These are phyloP conservation scores for Ptyas mucosa DNA, from an alignment of 2,113 vertebrate species.

Conservation along the genomic window DNA sequence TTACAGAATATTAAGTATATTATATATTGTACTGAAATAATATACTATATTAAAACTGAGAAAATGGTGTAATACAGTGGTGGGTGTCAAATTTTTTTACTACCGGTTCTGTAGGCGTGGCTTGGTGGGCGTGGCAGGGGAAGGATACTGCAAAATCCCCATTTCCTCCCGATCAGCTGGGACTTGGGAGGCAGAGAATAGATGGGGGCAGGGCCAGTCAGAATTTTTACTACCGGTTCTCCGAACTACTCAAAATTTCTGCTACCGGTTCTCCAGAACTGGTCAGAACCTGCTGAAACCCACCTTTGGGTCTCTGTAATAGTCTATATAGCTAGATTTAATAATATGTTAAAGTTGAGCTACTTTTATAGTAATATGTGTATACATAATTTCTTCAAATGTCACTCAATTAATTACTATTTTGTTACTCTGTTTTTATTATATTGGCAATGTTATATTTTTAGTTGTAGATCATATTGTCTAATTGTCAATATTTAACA, in stretches of 20 bases:
- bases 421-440: not conserved
- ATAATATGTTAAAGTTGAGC: not conserved
- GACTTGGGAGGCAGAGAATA: too few relatives aligned
- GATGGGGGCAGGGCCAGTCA: too few relatives aligned
- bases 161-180: too few relatives aligned
- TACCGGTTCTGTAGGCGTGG: too few relatives aligned
- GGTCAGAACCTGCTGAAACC: too few relatives aligned
- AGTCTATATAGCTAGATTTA: not conserved
- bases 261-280: too few relatives aligned
- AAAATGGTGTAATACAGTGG: not conserved
- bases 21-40: not conserved
- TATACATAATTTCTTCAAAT: not conserved
- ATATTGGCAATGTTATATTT: not conserved
- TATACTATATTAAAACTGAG: not conserved
- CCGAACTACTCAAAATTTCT: too few relatives aligned
- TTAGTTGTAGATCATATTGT: not conserved
- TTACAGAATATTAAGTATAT: not conserved
- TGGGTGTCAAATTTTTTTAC: too few relatives aligned
- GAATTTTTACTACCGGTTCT: too few relatives aligned
- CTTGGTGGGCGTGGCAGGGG: too few relatives aligned
- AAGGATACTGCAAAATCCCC: too few relatives aligned
- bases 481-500: too few relatives aligned
- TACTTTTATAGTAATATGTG: not conserved
- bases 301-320: not conserved
- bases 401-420: not conserved